Percentiles rank a stretch among this genome's conserved stretches.
Conservation (phyloP, 2,888 invertebrate genomes). For the Mesodorylaimus sp. region DNA sequence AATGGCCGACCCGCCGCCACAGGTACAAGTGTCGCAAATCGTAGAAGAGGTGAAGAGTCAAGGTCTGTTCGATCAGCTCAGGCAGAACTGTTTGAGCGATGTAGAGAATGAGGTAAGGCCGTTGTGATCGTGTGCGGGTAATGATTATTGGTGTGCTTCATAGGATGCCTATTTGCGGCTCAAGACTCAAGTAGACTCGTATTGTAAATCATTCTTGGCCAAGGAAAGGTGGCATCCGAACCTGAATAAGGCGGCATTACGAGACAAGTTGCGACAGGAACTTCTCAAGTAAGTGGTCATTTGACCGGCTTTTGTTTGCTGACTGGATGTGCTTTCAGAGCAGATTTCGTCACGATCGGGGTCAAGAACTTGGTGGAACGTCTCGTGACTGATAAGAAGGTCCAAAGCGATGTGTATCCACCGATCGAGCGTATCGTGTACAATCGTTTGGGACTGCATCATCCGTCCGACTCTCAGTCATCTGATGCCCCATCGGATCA, state of each 20-base stretch:
- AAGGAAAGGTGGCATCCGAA: neutral
- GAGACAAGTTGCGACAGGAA: neutral
- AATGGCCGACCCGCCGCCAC: too few relatives aligned
- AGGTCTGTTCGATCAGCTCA: neutral
- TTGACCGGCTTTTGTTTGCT: too few relatives aligned
- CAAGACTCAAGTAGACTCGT: neutral
- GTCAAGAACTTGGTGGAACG: neutral
- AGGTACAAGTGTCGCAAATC: too few relatives aligned
- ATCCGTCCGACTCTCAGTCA: too few relatives aligned
- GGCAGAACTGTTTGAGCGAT: neutral
- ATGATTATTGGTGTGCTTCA: too few relatives aligned
- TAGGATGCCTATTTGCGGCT: too few relatives aligned
- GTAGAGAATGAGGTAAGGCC: neutral
- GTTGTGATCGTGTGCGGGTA: too few relatives aligned
- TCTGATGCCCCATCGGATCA: too few relatives aligned
- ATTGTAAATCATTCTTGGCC: neutral
- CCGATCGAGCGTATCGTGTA: neutral
- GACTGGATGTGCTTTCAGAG: neutral
- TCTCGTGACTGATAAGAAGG: neutral
- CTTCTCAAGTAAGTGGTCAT: neutral
- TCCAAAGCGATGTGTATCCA: neutral
- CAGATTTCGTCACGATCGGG: neutral
- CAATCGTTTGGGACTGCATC: neutral
- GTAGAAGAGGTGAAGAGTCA: neutral
- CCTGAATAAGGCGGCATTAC: neutral